Percentiles rank a stretch among this genome's conserved stretches.
Evolutionary conservation across 2,888 invertebrate species (phyloP).

Genomic region (Entomobrya multifasciata): DNA sequence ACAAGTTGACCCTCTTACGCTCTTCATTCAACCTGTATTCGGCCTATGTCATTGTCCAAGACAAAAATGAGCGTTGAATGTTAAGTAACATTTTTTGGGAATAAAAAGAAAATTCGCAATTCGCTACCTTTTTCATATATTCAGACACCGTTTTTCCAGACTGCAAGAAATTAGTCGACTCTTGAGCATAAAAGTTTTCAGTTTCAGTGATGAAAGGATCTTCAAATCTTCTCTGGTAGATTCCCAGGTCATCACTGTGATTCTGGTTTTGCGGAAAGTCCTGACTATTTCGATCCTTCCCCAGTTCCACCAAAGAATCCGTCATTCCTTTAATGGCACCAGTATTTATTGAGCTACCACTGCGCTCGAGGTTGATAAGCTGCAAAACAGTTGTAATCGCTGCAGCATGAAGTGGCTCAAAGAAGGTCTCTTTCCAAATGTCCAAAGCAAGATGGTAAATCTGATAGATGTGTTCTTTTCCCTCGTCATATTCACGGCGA

Average conservation of each 20-base stretch:
- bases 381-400: slow-evolving; percentile 58
- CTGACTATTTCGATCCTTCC: slow-evolving; percentile 56
- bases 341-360: slow-evolving; percentile 48
- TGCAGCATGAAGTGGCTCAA: slow-evolving; percentile 67
- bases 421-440: slow-evolving; percentile 73
- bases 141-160: slow-evolving; percentile 45
- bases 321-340: slow-evolving; percentile 51
- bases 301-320: slow-evolving; percentile 67
- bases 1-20: slow-evolving; percentile 51
- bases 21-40: slow-evolving; percentile 66
- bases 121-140: slow-evolving; percentile 65
- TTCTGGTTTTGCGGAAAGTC: slow-evolving; percentile 58
- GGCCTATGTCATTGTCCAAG: slow-evolving; percentile 41
- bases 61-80: background rate
- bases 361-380: slow-evolving; percentile 54
- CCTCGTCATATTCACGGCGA: slow-evolving; percentile 70
- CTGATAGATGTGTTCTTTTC: slow-evolving; percentile 69
- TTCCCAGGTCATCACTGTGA: slow-evolving; percentile 64
- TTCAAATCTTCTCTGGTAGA: slow-evolving; percentile 68
- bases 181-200: slow-evolving; percentile 62
- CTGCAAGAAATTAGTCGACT: slow-evolving; percentile 50
- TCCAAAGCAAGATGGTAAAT: slow-evolving; percentile 73
- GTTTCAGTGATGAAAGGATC: slow-evolving; percentile 63
- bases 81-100: too few species aligned
- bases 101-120: too few species aligned